These are phyloP conservation scores for Scaptomyza hsui DNA, from an alignment of 1,140 invertebrate species.

Conservation along the genomic window DNA sequence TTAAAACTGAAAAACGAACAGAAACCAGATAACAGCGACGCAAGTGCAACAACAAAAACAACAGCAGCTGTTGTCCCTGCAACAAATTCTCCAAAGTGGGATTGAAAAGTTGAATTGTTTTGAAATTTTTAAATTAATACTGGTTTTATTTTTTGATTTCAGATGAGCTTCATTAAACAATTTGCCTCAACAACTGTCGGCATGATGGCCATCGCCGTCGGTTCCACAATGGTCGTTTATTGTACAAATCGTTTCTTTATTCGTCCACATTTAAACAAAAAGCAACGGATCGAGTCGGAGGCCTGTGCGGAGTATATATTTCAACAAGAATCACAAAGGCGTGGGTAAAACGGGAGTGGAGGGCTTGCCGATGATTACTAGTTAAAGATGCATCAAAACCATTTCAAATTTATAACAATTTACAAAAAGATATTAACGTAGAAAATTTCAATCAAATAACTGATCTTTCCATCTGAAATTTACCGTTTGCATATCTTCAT, in stretches of 20 bases:
- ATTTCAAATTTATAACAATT: neutral
- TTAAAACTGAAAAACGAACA: constrained; percentile 65
- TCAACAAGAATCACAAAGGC: constrained; percentile 63
- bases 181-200: constrained; percentile 74
- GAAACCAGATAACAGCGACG: constrained; percentile 23
- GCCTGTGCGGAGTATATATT: constrained; percentile 77
- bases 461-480: constrained; percentile 1
- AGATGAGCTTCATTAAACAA: constrained; percentile 83
- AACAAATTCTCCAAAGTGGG: constrained; percentile 51
- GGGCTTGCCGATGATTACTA: neutral
- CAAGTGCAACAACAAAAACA: constrained; percentile 2
- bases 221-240: constrained; percentile 60
- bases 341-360: constrained; percentile 1
- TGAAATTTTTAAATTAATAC: neutral
- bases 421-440: constrained; percentile 14
- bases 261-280: constrained; percentile 58
- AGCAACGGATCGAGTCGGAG: constrained; percentile 68
- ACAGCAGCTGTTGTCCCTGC: constrained; percentile 7
- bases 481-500: constrained; percentile 10
- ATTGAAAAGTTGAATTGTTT: neutral
- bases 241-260: constrained; percentile 66
- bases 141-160: constrained; percentile 58
- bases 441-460: constrained; percentile 20
- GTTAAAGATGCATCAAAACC: constrained; percentile 6
- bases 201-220: constrained; percentile 78